A percentile compares a stretch with the other conserved stretches of the same genome.
Conservation (phyloP, 2,888 invertebrate species). For the Helleia helle region DNA sequence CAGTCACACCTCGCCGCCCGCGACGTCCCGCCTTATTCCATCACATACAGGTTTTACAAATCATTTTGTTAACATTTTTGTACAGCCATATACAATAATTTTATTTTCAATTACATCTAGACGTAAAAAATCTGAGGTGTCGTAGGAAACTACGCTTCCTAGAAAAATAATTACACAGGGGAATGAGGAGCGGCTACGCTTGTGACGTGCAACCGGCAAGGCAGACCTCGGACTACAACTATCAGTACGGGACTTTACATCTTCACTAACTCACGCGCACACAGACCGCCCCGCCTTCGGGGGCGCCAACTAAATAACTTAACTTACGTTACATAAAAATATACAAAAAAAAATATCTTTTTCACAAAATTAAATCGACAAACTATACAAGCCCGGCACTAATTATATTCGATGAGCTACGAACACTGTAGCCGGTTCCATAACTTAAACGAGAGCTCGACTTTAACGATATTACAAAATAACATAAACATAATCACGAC, state of each 20-base stretch:
- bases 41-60: constrained; percentile 71
- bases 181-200: constrained; percentile 71
- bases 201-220: constrained; percentile 67
- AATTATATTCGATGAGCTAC: constrained; percentile 66
- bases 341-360: constrained; percentile 74
- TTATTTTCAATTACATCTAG: constrained; percentile 74
- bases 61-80: constrained; percentile 71
- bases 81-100: constrained; percentile 76
- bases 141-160: constrained; percentile 73
- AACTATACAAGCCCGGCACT: constrained; percentile 69
- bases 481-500: constrained; percentile 63
- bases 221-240: constrained; percentile 68
- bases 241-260: constrained; percentile 72
- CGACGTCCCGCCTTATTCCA: constrained; percentile 56
- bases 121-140: constrained; percentile 73
- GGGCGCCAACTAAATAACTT: constrained; percentile 62
- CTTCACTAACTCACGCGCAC: constrained; percentile 54
- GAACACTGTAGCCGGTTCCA: constrained; percentile 65
- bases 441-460: constrained; percentile 72
- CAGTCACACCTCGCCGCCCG: constrained; percentile 42
- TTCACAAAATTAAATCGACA: constrained; percentile 69
- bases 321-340: constrained; percentile 68
- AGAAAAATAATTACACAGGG: constrained; percentile 70
- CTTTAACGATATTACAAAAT: constrained; percentile 56
- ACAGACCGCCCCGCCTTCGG: constrained; percentile 27